Conservation (phyloP, 2,888 invertebrate species). For the Euplexia lucipara region DNA sequence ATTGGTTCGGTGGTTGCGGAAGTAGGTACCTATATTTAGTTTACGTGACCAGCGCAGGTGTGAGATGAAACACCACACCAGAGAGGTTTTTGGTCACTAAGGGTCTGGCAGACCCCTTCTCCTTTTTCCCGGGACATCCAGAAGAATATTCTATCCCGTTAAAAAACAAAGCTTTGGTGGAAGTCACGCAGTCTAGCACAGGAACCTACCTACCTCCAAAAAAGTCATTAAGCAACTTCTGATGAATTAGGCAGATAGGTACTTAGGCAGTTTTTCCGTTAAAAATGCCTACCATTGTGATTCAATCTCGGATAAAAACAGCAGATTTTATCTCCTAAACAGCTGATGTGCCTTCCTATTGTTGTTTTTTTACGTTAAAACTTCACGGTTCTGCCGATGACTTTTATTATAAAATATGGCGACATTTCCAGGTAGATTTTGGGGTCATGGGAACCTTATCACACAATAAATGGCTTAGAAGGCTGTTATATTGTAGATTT, state of each 20-base stretch:
- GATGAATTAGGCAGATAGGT: too few species aligned
- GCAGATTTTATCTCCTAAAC: slow-evolving; percentile 53
- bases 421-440: slow-evolving; percentile 47
- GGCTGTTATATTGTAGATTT: not conserved
- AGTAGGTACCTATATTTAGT: too few species aligned
- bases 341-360: slow-evolving; percentile 56
- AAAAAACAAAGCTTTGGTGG: too few species aligned
- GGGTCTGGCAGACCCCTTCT: too few species aligned
- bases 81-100: too few species aligned
- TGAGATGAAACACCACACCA: too few species aligned
- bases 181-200: too few species aligned
- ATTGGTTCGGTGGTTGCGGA: too few species aligned
- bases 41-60: too few species aligned
- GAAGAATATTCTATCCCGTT: too few species aligned
- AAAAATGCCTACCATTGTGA: slow-evolving; percentile 16
- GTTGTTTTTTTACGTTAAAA: slow-evolving; percentile 45
- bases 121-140: too few species aligned
- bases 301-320: slow-evolving; percentile 23
- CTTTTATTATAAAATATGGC: slow-evolving; percentile 38
- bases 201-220: too few species aligned
- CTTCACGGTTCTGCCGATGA: slow-evolving; percentile 36
- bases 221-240: slow-evolving; percentile 3
- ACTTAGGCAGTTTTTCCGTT: slow-evolving; percentile 15
- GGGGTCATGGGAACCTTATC: slow-evolving; percentile 48
- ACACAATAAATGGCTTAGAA: slow-evolving; percentile 13